phyloP scores from a whole-genome alignment of 2,888 invertebrate species.

The Quadriops clusia region DNA sequence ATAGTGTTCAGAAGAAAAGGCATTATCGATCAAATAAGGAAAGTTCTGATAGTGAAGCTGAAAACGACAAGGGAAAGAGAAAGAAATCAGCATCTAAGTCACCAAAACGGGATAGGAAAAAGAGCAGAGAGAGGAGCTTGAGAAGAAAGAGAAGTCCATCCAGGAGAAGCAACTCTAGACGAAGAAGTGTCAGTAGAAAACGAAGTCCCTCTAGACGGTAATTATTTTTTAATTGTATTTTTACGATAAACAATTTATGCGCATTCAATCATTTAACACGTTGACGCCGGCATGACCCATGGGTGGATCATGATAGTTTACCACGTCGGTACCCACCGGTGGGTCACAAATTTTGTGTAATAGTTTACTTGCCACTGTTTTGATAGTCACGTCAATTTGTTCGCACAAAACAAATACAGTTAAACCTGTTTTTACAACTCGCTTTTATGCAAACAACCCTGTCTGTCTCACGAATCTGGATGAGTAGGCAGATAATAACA shows the following conservation, averaged over 20 bases:
- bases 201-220: conserved; percentile 33
- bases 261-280: conserved; percentile 1
- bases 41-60: conserved; percentile 54
- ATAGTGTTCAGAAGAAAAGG: conserved; percentile 76
- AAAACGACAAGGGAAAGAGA: conserved; percentile 31
- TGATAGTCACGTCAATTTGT: no score
- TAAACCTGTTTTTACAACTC: no score
- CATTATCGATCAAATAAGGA: conserved; percentile 81
- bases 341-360: no score
- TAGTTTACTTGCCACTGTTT: no score
- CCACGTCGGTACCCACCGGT: no score
- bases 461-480: no score
- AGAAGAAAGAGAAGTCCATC: conserved; percentile 34
- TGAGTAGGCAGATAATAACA: no score
- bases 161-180: conserved; percentile 24
- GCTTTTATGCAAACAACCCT: no score
- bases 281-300: no score
- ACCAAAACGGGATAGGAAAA: conserved; percentile 24
- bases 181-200: conserved; percentile 30
- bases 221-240: conserved; percentile 2
- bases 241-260: background rate
- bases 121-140: conserved; percentile 39
- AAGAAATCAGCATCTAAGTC: conserved; percentile 28
- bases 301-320: no score
- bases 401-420: no score